Evolutionary conservation across 2,797 vertebrate species (phyloP).

Genomic region (Siniperca obscura): DNA sequence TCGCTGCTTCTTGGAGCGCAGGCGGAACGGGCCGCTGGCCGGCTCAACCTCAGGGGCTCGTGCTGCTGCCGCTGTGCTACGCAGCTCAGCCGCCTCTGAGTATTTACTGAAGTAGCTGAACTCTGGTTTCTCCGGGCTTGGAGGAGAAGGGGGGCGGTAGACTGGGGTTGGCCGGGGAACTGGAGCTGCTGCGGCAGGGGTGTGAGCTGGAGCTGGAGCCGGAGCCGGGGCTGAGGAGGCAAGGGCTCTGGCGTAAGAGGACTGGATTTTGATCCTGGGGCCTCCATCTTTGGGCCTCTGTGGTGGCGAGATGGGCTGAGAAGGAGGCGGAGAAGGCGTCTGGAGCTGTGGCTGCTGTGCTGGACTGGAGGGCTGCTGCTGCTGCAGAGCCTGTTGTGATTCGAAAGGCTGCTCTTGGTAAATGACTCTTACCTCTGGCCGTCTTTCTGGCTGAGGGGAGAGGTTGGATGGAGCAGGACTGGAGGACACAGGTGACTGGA

Average conservation of each 20-base stretch:
- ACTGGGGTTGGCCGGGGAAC: conserved; percentile 69
- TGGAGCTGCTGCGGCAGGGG: conserved; percentile 51
- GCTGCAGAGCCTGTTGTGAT: conserved; percentile 41
- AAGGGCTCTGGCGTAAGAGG: conserved; percentile 77
- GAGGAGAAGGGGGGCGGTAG: conserved; percentile 77
- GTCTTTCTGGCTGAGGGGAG: conserved; percentile 62
- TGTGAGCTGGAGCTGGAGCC: conserved; percentile 53
- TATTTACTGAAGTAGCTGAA: conserved; percentile 98
- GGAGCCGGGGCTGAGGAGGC: conserved; percentile 74
- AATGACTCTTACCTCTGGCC: conserved; percentile 43
- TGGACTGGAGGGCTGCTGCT: conserved; percentile 54
- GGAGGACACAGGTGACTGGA: conserved; percentile 78
- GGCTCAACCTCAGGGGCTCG: conserved; percentile 89
- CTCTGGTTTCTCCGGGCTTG: conserved; percentile 85
- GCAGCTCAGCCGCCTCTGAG: conserved; percentile 95
- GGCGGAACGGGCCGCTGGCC: conserved; percentile 92
- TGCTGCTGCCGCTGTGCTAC: conserved; percentile 90
- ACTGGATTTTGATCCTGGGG: conserved; percentile 87
- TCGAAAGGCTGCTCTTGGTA: conserved; percentile 56
- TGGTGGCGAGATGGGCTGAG: conserved; percentile 76
- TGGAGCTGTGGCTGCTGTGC: conserved; percentile 51
- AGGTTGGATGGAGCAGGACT: conserved; percentile 77
- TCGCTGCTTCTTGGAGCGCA: conserved; percentile 95
- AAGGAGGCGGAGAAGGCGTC: conserved; percentile 63
- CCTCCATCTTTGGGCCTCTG: conserved; percentile 80